Evolutionary conservation across 2,888 invertebrate genomes (phyloP), one percentile per base, ranked within the genome.

Genomic region (Celastrina argiolus): DNA sequence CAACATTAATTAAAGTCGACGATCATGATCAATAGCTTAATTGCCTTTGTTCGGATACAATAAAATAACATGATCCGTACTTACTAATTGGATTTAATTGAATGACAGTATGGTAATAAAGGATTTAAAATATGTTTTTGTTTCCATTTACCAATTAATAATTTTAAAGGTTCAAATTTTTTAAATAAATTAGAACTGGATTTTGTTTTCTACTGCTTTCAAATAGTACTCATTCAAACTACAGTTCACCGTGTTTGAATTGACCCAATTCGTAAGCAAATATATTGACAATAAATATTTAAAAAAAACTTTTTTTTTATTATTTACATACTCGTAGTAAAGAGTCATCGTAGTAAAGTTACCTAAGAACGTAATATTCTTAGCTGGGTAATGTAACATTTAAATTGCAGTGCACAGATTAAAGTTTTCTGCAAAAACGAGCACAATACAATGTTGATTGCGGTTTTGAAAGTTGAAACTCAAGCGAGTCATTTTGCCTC

Each of bases 401-500:
- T 12, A 36, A 36, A 12, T 39, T 36, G 18, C 61, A 36, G 61
- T 10, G 14, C 36, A 36, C 56, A 69, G 56, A 45, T 66, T 65
- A 65, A 70, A 65, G 66, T 66, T 68, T 67, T 66, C 68, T 69
- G 67, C 51, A 68, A 67, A 68, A 67, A 61, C 58, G 59, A 67
- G 67, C 70, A 72, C 70, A 72, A 70, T 68, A 65, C n/a, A n/a
- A 68, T 69, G 66, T 67, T 72, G 70, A 72, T 69, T 68, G 68
- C 69, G 70, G 68, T 69, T 69, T 64, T 67, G 68, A 67, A 70
- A 68, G 68, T 64, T 67, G 68, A 67, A 70, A 68, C 67, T 69
- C 56, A 64, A 12, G 61, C 34, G 31, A 34, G 39, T 39, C 61
- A 61, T 61, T 61, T 22, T 18, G 61, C 22, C 22, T 12, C 34